Evolutionary conservation across 2,797 vertebrate species (phyloP), one percentile per base, ranked within the genome.

Genomic region (Adrianichthys oophorus): DNA sequence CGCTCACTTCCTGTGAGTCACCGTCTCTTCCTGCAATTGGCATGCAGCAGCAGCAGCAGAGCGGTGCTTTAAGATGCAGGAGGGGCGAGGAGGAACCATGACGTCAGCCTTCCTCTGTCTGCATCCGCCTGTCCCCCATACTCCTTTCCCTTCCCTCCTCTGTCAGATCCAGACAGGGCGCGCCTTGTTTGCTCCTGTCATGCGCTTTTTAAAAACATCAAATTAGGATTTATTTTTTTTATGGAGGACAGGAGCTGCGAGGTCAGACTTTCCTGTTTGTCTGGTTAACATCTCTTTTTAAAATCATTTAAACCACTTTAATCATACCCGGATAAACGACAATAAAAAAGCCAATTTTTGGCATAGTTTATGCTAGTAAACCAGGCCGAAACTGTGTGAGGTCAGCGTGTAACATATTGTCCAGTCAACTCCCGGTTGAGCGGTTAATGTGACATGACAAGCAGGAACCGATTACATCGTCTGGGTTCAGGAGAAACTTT

Each of bases 21-120:
- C 67, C 17, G 47, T 67, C 78, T 78, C 83, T 75, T 85, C 79
- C 85, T 85, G 88, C 84, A 79, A 86, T 87, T 89, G 82, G 77
- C 85, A 86, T 88, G 78, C 88, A 83, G 88, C 79, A 79, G 83
- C 74, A 67, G 87, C 85, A 84, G 85, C 81, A 65, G 80, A 55
- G 76, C 80, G 58, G 76, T 79, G 88, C 78, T 86, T 89, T 88
- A 88, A 86, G 79, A 89, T 86, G 82, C 87, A 89, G 85, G 80
- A 84, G 80, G 85, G 80, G 84, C 76, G 64, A 78, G 74, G 59
- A 81, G 73, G 78, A 78, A 68, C 70, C 65, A 58, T 85, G 85
- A 88, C 84, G 88, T 86, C 78, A 87, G 68, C 74, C 72, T 57
- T 58, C 32, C 50, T 46, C 82, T 79, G 69, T 70, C 79, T 82